A percentile compares a stretch with the other conserved stretches of the same genome.
These are phyloP conservation scores for Eremophila alpestris DNA, from an alignment of 2,797 vertebrate genomes.

Conservation along the genomic window DNA sequence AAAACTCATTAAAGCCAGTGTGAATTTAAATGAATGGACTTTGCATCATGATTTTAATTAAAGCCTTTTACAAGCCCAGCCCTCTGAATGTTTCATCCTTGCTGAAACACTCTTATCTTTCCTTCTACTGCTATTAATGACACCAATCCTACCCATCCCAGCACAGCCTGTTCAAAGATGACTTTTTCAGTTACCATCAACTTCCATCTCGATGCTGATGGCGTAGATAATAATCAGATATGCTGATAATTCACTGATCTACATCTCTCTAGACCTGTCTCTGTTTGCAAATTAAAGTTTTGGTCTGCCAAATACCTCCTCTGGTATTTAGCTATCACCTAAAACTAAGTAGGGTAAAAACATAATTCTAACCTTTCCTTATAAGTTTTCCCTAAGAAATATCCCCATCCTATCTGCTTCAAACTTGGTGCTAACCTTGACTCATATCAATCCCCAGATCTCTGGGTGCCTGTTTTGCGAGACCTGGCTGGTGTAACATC, in stretches of 20 bases:
- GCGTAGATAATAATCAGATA: neutral
- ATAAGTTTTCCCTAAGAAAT: neutral
- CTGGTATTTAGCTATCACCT: neutral
- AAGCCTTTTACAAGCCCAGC: slow-evolving; percentile 9
- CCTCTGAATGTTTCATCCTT: slow-evolving; percentile 28
- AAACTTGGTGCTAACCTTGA: neutral
- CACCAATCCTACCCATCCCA: neutral
- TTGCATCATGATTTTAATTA: slow-evolving; percentile 39
- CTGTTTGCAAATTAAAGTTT: neutral
- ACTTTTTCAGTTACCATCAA: slow-evolving; percentile 42
- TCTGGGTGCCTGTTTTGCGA: neutral
- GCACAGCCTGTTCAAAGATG: neutral
- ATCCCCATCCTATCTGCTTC: neutral
- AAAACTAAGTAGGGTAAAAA: neutral
- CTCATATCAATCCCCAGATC: neutral
- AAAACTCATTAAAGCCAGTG: neutral
- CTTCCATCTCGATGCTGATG: neutral
- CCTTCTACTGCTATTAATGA: neutral
- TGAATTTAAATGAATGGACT: slow-evolving; percentile 37
- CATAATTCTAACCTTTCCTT: neutral
- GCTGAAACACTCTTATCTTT: slow-evolving; percentile 15
- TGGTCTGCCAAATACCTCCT: neutral
- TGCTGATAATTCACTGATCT: slow-evolving; percentile 32
- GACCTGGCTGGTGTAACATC: neutral
- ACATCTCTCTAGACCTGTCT: slow-evolving; percentile 7